phyloP scores from a whole-genome alignment of 2,888 invertebrate species.

The Gonocerus acuteangulatus region DNA sequence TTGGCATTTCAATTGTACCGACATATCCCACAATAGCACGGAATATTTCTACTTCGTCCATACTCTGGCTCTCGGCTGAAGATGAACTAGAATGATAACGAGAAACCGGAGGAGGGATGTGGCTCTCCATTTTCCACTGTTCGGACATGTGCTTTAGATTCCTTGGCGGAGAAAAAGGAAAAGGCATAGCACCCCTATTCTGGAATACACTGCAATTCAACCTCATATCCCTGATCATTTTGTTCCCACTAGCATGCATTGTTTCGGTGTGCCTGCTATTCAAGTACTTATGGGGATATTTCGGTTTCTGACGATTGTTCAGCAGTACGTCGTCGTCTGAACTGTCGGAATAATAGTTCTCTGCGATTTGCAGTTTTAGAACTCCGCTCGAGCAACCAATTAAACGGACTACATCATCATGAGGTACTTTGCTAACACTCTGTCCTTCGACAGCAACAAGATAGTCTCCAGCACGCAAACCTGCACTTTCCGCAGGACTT shows the following conservation, averaged over 20 bases:
- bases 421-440: constrained; percentile 83
- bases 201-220: constrained; percentile 49
- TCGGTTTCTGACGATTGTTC: constrained; percentile 54
- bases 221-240: constrained; percentile 48
- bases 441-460: constrained; percentile 85
- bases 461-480: constrained; percentile 85
- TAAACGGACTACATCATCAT: constrained; percentile 85
- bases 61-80: constrained; percentile 41
- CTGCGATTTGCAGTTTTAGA: constrained; percentile 77
- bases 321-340: constrained; percentile 66
- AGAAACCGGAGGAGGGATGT: constrained; percentile 45
- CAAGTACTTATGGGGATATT: constrained; percentile 50
- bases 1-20: constrained; percentile 92
- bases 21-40: constrained; percentile 87
- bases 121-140: constrained; percentile 45
- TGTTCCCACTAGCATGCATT: constrained; percentile 46
- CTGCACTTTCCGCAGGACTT: constrained; percentile 84
- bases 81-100: constrained; percentile 39
- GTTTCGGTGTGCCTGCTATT: constrained; percentile 35
- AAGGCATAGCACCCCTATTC: constrained; percentile 29
- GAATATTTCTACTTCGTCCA: constrained; percentile 39
- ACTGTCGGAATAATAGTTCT: constrained; percentile 76
- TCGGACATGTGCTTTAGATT: constrained; percentile 42
- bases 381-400: constrained; percentile 80
- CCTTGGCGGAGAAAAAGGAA: constrained; percentile 32